Percentiles rank a stretch among this genome's conserved stretches.
These are phyloP conservation scores for Papilio protenor DNA, from an alignment of 2,888 invertebrate species.

Conservation along the genomic window DNA sequence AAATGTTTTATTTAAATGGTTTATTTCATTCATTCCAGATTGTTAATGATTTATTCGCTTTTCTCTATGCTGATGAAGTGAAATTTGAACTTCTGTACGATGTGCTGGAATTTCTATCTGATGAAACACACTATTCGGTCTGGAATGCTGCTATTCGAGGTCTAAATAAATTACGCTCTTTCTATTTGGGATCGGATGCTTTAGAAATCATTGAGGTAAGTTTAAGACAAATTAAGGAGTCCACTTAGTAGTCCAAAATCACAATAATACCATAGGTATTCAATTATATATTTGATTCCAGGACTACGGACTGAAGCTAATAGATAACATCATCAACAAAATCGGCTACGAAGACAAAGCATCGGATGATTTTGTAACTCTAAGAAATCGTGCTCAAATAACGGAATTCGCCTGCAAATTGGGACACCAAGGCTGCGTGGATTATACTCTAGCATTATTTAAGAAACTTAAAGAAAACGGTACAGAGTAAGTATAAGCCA, in stretches of 20 bases:
- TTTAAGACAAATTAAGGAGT: slow-evolving; percentile 23
- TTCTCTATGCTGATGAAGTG: slow-evolving; percentile 85
- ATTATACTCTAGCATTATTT: slow-evolving; percentile 59
- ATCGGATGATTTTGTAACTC: slow-evolving; percentile 73
- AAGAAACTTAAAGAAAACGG: slow-evolving; percentile 62
- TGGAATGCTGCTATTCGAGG: slow-evolving; percentile 87
- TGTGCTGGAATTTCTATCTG: slow-evolving; percentile 86
- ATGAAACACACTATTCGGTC: slow-evolving; percentile 88
- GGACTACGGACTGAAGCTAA: slow-evolving; percentile 57
- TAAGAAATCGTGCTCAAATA: slow-evolving; percentile 84
- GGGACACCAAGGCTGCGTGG: slow-evolving; percentile 82
- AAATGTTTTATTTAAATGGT: slow-evolving; percentile 25
- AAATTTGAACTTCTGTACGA: slow-evolving; percentile 84
- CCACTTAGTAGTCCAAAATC: background rate
- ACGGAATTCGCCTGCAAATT: slow-evolving; percentile 87
- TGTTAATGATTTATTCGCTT: slow-evolving; percentile 90
- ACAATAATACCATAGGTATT: background rate
- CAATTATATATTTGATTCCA: slow-evolving; percentile 50
- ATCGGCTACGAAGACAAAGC: slow-evolving; percentile 77
- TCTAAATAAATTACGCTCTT: slow-evolving; percentile 71
- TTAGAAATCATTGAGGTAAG: slow-evolving; percentile 65
- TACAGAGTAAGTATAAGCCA: slow-evolving; percentile 60
- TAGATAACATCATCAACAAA: slow-evolving; percentile 66
- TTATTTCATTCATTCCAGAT: slow-evolving; percentile 66
- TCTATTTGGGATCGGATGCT: slow-evolving; percentile 63